These are phyloP conservation scores for Heliornis fulica DNA, from an alignment of 2,113 vertebrate species.

Conservation along the genomic window DNA sequence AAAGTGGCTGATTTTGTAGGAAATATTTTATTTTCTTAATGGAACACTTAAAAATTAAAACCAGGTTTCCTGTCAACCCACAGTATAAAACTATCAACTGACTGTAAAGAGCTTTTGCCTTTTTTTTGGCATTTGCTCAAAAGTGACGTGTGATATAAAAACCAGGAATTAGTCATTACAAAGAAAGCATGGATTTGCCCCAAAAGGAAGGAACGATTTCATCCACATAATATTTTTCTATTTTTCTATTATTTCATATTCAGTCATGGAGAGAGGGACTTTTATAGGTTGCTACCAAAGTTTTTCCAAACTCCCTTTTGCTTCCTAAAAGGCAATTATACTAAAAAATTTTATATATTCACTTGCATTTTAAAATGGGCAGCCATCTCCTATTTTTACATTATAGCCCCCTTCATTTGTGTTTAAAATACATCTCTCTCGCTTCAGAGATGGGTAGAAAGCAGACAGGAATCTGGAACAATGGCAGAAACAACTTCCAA, in stretches of 20 bases:
- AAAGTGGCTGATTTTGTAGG: not conserved
- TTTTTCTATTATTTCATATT: not conserved
- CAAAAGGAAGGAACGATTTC: slow-evolving; percentile 14
- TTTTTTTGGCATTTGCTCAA: slow-evolving; percentile 36
- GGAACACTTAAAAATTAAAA: not conserved
- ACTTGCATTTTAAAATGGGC: not conserved
- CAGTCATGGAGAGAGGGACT: not conserved
- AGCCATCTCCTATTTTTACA: not conserved
- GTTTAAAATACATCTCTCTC: not conserved
- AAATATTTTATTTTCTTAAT: not conserved
- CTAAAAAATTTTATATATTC: not conserved
- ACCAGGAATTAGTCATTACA: slow-evolving; percentile 30
- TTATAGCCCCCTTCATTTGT: not conserved
- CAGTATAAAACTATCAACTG: slow-evolving; percentile 1
- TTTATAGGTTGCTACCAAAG: not conserved
- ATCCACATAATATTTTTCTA: not conserved
- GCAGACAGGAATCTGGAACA: not conserved
- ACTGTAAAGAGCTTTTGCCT: slow-evolving; percentile 24
- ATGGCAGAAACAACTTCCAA: not conserved
- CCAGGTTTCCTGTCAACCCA: not conserved
- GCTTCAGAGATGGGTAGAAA: not conserved
- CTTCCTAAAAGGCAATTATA: not conserved
- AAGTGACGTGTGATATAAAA: slow-evolving; percentile 34
- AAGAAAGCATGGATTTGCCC: slow-evolving; percentile 32
- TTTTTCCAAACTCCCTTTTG: not conserved